phyloP scores from a whole-genome alignment of 2,888 invertebrate genomes.

The Villa cingulata region DNA sequence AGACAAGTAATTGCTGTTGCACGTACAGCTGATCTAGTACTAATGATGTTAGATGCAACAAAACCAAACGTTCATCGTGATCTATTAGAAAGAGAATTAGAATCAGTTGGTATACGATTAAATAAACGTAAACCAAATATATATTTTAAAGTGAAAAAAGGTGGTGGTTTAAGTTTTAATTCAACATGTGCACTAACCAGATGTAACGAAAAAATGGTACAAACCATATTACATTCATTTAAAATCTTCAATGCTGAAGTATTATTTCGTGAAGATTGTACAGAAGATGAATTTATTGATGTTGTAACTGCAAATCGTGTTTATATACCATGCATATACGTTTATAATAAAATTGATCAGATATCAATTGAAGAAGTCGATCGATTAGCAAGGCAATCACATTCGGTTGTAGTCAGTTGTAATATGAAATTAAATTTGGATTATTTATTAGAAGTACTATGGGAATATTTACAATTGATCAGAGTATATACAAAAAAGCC shows the following conservation, averaged over 20 bases:
- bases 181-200: constrained; percentile 86
- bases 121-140: constrained; percentile 95
- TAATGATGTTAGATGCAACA: constrained; percentile 99
- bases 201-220: constrained; percentile 93
- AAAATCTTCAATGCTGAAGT: constrained; percentile 95
- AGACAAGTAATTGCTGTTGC: constrained; percentile 97
- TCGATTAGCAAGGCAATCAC: constrained; percentile 72
- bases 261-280: constrained; percentile 90
- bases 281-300: constrained; percentile 94
- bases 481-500: constrained; percentile 98
- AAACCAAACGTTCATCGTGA: constrained; percentile 93
- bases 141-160: constrained; percentile 95
- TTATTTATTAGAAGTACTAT: constrained; percentile 76
- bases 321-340: constrained; percentile 93
- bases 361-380: constrained; percentile 98
- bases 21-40: constrained; percentile 89
- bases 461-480: constrained; percentile 89
- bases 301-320: constrained; percentile 92
- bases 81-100: constrained; percentile 85
- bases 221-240: constrained; percentile 95
- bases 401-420: constrained; percentile 93
- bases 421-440: constrained; percentile 98
- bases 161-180: constrained; percentile 93
- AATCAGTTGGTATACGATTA: constrained; percentile 92
- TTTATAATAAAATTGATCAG: constrained; percentile 99